Conservation (phyloP, 1,140 invertebrate genomes). For the Drosophila saltans region DNA sequence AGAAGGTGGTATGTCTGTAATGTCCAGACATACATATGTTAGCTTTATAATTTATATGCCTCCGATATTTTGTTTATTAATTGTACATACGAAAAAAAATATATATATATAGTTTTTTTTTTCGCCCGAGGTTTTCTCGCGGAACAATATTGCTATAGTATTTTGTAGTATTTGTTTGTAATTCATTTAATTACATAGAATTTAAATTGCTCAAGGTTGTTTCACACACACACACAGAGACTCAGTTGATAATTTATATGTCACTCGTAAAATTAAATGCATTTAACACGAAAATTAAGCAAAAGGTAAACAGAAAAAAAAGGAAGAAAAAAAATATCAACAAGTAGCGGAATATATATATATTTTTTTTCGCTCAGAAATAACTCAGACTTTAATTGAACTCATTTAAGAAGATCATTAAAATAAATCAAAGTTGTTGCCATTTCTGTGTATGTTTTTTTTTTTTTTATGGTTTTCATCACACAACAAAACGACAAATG, state of each 20-base stretch:
- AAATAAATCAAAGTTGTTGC: constrained; percentile 57
- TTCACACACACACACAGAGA: constrained; percentile 2
- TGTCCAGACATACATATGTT: constrained; percentile 70
- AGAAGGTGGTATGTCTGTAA: constrained; percentile 24
- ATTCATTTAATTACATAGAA: constrained; percentile 78
- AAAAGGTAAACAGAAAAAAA: constrained; percentile 21
- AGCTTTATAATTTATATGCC: constrained; percentile 75
- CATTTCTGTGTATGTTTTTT: too few relatives aligned
- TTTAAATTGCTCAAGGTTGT: constrained; percentile 68
- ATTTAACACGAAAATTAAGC: constrained; percentile 66
- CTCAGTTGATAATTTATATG: constrained; percentile 70
- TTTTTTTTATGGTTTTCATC: neutral
- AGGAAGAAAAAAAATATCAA: constrained; percentile 21
- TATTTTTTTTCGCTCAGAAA: constrained; percentile 5
- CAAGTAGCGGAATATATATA: constrained; percentile 1
- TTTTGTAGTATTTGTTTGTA: constrained; percentile 52
- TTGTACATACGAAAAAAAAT: constrained; percentile 54
- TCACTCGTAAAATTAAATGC: constrained; percentile 72
- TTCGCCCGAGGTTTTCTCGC: constrained; percentile 10
- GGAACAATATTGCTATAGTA: constrained; percentile 30
- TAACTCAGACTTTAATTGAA: constrained; percentile 66
- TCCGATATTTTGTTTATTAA: constrained; percentile 75
- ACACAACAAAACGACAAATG: neutral
- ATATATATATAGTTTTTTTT: constrained; percentile 6
- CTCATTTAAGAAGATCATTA: constrained; percentile 67